Evolutionary conservation across 2,888 invertebrate genomes (phyloP), one percentile per base, ranked within the genome.

Genomic region (Hydriomena furcata): DNA sequence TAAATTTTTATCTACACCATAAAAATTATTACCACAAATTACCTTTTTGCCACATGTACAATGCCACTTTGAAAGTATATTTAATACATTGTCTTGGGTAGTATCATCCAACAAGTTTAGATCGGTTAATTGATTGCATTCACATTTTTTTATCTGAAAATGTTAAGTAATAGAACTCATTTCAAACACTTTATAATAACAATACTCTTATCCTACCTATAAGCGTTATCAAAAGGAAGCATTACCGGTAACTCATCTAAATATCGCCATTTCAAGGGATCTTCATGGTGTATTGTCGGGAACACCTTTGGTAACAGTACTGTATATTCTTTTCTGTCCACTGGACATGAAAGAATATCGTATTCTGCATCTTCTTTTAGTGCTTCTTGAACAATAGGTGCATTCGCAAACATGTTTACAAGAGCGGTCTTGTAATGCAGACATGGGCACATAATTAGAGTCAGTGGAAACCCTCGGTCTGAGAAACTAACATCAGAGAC

Each of bases 31-130:
- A n/a, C n/a, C n/a, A n/a, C n/a, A n/a, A n/a, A n/a, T 25, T 34
- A 88, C 89, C 79, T 81, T 87, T 75, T 79, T 89, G 5, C 84
- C 88, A 63, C 90, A 90, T 17, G 61, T 71, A 48, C 90, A 90
- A 58, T 88, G 76, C 90, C 89, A 90, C 66, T 87, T 86, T 0
- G 88, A 79, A 28, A 90, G 73, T 51, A 87, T 82, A 56, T 82
- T 76, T 25, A 88, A 55, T 38, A 90, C 81, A 62, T 84, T 81
- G 34, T 89, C 87, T 70, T 88, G 90, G 43, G 68, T 80, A 5
- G 81, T 68, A 55, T 89, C 87, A 52, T 88, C 86, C 43, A 86
- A 60, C 56, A 86, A 67, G 65, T 77, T 70, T 1, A 87, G 61
- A 66, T 88, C 84, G 6, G 80, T 85, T 6, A 84, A 58, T 55